Evolutionary conservation across 2,797 vertebrate genomes (phyloP), one percentile per base, ranked within the genome.

Genomic region (Hephaestus fuliginosus): DNA sequence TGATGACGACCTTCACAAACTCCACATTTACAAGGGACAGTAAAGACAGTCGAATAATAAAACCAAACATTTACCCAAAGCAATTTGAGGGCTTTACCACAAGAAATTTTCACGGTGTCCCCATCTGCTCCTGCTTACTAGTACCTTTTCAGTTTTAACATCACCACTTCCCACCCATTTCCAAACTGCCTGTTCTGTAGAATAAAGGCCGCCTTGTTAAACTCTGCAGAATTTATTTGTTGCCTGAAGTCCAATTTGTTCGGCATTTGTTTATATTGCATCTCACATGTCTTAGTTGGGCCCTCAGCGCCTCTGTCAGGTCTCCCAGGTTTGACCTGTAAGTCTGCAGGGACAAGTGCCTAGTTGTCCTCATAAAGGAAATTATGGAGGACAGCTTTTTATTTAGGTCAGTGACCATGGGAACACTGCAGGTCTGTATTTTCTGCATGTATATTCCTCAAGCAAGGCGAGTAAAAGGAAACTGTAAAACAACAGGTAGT

Each of bases 101-200:
- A 46, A 72, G 36, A 55, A 30, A 48, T 62, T 70, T 67, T 36
- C 25, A 74, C 49, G 39, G 52, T 76, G 85, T 81, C 76, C 58
- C 82, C 92, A 92, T 93, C 89, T 95, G 90, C 87, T 93, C 85
- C 82, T 88, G 85, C 83, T 92, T 93, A 92, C 82, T 70, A 74
- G 46, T 72, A 81, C 76, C 70, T 88, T 92, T 78, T 90, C 75
- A 46, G 65, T 77, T 86, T 82, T 76, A 78, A 86, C 80, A 72
- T 76, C 46, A 61, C 66, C 22, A 41, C 70, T 80, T 87, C 74
- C 83, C 73, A 49, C 68, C 78, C 62, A 0, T 88, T 87, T 84
- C 15, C 65, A 72, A 63, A 80, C 22, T 12, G 57, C 71, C 67
- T 52, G 22, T 49, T 84, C 76, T 66, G 17, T 64, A 74, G 82